Conservation (phyloP, 2,797 vertebrate genomes). For the Cossypha niveicapilla region DNA sequence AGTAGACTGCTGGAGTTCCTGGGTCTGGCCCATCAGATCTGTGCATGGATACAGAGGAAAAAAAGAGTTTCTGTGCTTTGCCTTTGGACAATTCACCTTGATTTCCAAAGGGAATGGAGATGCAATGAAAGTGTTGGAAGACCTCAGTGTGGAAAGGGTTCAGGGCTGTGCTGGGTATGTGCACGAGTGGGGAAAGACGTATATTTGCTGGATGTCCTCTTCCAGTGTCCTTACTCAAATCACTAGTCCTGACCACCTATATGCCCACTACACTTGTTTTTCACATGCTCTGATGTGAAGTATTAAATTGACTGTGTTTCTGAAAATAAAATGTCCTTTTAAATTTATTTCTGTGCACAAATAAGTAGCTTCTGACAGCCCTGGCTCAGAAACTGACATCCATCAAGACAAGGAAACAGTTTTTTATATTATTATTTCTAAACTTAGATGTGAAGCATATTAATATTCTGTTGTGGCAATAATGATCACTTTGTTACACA, state of each 20-base stretch:
- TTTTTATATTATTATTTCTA: slow-evolving; percentile 34
- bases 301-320: background rate
- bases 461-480: slow-evolving; percentile 42
- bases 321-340: background rate
- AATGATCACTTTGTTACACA: slow-evolving; percentile 31
- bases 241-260: background rate
- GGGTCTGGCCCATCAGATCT: background rate
- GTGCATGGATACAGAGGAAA: background rate
- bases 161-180: background rate
- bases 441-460: slow-evolving; percentile 31
- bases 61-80: background rate
- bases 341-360: background rate
- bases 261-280: background rate
- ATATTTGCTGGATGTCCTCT: background rate
- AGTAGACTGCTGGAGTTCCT: background rate
- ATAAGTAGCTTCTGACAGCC: background rate
- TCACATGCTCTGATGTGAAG: background rate
- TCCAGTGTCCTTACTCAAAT: background rate
- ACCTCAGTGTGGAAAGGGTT: background rate
- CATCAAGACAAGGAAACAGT: background rate
- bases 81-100: background rate
- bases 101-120: background rate
- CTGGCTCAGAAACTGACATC: background rate
- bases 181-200: background rate
- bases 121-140: background rate